Conservation (phyloP, 2,113 vertebrate species). For the Suricata suricatta region DNA sequence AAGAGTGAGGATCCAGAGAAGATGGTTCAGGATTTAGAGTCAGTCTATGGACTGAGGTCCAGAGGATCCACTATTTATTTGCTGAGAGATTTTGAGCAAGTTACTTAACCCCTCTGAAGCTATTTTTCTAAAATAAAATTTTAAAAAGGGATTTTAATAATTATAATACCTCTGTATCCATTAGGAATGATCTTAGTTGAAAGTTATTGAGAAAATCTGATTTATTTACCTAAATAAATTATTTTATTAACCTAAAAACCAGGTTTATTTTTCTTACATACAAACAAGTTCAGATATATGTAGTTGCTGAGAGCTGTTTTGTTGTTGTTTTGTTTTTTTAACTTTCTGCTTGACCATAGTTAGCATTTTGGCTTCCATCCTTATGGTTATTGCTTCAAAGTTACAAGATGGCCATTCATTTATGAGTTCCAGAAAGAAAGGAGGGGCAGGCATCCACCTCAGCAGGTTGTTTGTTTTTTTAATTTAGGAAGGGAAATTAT, state of each 20-base stretch:
- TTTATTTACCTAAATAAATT: neutral
- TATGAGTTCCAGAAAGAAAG: conserved; percentile 45
- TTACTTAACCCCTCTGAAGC: neutral
- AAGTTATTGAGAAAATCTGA: neutral
- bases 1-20: neutral
- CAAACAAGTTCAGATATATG: neutral
- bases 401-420: neutral
- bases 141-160: neutral
- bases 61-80: neutral
- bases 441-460: neutral
- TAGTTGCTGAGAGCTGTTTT: neutral
- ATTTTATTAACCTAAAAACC: neutral
- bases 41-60: neutral
- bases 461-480: neutral
- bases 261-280: conserved; percentile 1
- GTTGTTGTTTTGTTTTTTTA: neutral
- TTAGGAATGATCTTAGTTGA: neutral
- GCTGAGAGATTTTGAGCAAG: neutral
- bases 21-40: neutral
- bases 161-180: neutral
- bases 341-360: neutral
- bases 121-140: neutral
- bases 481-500: neutral
- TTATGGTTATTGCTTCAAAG: neutral
- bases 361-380: neutral